Conservation (phyloP, 2,888 invertebrate species). For the Noctua comes region DNA sequence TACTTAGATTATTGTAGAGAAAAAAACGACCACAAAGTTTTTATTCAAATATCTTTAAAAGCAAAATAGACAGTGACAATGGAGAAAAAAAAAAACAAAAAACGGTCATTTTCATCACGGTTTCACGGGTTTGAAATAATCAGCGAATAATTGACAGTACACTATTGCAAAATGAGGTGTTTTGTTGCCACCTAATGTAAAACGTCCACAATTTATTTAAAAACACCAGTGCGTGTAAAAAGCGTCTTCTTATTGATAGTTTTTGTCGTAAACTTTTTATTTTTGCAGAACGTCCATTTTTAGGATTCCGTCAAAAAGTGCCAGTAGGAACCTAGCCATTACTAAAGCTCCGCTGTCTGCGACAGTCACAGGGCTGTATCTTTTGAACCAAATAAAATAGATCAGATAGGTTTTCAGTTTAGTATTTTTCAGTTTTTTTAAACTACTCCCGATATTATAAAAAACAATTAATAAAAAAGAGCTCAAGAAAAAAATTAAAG, state of each 20-base stretch:
- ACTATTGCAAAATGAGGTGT: constrained; percentile 49
- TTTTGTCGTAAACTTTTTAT: constrained; percentile 44
- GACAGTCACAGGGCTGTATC: neutral
- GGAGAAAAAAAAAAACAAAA: constrained; percentile 16
- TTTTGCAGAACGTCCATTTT: constrained; percentile 11
- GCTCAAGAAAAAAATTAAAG: neutral
- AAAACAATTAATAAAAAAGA: neutral
- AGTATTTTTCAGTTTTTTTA: too few species aligned
- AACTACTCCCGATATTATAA: neutral
- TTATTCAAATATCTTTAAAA: constrained; percentile 42
- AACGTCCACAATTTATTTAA: constrained; percentile 42
- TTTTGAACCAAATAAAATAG: neutral
- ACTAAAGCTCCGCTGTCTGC: neutral
- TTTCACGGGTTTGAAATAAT: constrained; percentile 55
- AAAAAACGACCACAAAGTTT: constrained; percentile 27
- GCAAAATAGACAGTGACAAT: constrained; percentile 27
- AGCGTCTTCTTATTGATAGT: constrained; percentile 41
- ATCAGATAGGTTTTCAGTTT: too few species aligned
- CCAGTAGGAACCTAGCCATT: too few species aligned
- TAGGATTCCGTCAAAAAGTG: neutral
- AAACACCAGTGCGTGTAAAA: constrained; percentile 50
- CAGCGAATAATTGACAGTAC: constrained; percentile 48
- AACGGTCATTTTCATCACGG: constrained; percentile 32
- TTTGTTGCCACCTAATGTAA: constrained; percentile 45
- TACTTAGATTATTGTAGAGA: neutral